phyloP scores from a whole-genome alignment of 2,888 invertebrate genomes.

The Noctua comes region DNA sequence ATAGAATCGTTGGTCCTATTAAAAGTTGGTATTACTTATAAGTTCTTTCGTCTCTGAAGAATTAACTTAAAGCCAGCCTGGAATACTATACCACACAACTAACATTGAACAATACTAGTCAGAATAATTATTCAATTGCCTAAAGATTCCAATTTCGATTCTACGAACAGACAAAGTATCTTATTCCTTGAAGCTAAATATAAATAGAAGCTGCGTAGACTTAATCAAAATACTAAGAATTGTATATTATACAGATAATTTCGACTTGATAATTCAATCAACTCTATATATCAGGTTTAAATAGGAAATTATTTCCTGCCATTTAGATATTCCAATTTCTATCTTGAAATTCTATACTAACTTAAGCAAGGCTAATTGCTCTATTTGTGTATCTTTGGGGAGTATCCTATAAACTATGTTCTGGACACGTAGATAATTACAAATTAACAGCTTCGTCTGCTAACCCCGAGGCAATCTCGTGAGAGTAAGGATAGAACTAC shows the following conservation, averaged over 20 bases:
- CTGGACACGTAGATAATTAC: slow-evolving; percentile 41
- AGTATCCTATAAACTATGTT: slow-evolving; percentile 29
- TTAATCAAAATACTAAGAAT: slow-evolving; percentile 17
- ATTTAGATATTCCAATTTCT: background rate
- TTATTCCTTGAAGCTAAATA: slow-evolving; percentile 5
- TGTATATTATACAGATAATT: background rate
- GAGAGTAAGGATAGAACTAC: slow-evolving; percentile 23
- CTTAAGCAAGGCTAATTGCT: slow-evolving; percentile 31
- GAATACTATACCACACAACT: background rate
- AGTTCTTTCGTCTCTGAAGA: background rate
- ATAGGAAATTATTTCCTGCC: slow-evolving; percentile 4
- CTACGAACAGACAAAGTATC: background rate
- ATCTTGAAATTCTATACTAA: slow-evolving; percentile 23
- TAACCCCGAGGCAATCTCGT: slow-evolving; percentile 15
- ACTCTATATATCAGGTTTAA: slow-evolving; percentile 21
- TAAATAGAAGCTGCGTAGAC: slow-evolving; percentile 10
- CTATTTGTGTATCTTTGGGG: slow-evolving; percentile 38
- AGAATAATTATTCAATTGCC: background rate
- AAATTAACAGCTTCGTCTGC: slow-evolving; percentile 35
- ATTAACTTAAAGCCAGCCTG: background rate
- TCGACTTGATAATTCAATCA: slow-evolving; percentile 27
- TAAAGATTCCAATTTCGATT: background rate
- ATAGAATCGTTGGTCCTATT: background rate
- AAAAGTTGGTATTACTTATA: background rate
- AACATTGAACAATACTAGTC: background rate